Evolutionary conservation across 2,797 vertebrate genomes (phyloP), one percentile per base, ranked within the genome.

Genomic region (Labroides dimidiatus): DNA sequence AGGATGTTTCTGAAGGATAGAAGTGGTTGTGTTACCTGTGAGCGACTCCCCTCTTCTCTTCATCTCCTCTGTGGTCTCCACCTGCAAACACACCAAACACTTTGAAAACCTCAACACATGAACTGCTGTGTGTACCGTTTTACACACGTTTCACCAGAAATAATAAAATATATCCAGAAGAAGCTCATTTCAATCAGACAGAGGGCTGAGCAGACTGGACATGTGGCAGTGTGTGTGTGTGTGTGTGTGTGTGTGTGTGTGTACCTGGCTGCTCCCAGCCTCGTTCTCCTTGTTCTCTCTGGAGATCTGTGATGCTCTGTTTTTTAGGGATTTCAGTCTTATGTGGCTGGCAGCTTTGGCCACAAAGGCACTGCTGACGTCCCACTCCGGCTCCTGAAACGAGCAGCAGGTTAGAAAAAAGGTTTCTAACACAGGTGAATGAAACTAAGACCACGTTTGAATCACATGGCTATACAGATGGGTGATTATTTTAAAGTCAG

Each of bases 281-380:
- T 90, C 85, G 6, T 91, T 91, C 71, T 91, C 90, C 49, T 85
- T 86, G 84, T 92, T 87, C 41, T 87, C 84, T 45, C 73, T 88
- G 72, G 81, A 84, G 64, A 67, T 69, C 61, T 51, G 81, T 1
- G 48, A 53, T 0, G 41, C 39, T 68, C 65, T 49, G 73, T 2
- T 65, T 71, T 64, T 81, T 47, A 8, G 43, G 48, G 56, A 43
- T 64, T 84, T 90, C 14, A 86, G 68, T 56, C 75, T 82, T 50
- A 91, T 87, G 61, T 88, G 86, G 50, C 81, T 91, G 49, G 87
- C 91, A 20, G 89, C 89, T 4, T 91, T 90, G 44, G 90, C 88
- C 39, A 92, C 91, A 51, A 92, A 92, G 0, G 91, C 90, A 19
- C 91, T 90, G 75, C 80, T 88, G 36, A 91, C 87, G 11, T 92